A percentile compares a stretch with the other conserved stretches of the same genome.
phyloP scores from a whole-genome alignment of 2,888 invertebrate species.

The Chrysopilus asiliformis region DNA sequence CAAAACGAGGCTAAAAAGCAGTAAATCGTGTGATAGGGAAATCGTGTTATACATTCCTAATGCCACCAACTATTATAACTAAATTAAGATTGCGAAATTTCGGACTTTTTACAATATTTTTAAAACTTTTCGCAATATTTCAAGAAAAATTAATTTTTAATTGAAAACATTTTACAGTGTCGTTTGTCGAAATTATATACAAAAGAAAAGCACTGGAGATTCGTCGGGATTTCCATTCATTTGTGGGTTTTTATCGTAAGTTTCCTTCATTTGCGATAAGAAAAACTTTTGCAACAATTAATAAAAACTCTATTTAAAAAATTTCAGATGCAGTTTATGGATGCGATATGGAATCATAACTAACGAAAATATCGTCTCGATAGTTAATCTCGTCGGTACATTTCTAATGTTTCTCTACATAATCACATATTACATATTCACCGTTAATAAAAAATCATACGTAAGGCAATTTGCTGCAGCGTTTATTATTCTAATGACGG shows the following conservation, averaged over 20 bases:
- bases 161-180: conserved; percentile 40
- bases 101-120: no score
- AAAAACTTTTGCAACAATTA: no score
- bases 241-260: conserved; percentile 54
- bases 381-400: conserved; percentile 57
- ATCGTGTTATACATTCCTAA: no score
- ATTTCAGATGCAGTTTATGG: conserved; percentile 55
- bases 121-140: neutral
- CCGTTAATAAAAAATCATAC: conserved; percentile 47
- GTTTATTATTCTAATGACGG: conserved; percentile 37
- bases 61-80: no score
- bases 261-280: conserved; percentile 15
- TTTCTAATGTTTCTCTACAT: conserved; percentile 51
- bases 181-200: conserved; percentile 54
- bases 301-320: no score
- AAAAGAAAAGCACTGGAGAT: conserved; percentile 54
- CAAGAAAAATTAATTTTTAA: conserved; percentile 1
- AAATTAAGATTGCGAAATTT: no score
- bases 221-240: conserved; percentile 56
- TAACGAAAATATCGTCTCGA: conserved; percentile 49
- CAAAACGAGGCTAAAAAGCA: no score
- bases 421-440: conserved; percentile 50
- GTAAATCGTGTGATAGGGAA: no score
- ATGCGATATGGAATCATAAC: conserved; percentile 58
- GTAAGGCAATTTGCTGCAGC: conserved; percentile 43